Evolutionary conservation across 2,888 invertebrate genomes (phyloP).

Genomic region (Drosophila neotestacea): DNA sequence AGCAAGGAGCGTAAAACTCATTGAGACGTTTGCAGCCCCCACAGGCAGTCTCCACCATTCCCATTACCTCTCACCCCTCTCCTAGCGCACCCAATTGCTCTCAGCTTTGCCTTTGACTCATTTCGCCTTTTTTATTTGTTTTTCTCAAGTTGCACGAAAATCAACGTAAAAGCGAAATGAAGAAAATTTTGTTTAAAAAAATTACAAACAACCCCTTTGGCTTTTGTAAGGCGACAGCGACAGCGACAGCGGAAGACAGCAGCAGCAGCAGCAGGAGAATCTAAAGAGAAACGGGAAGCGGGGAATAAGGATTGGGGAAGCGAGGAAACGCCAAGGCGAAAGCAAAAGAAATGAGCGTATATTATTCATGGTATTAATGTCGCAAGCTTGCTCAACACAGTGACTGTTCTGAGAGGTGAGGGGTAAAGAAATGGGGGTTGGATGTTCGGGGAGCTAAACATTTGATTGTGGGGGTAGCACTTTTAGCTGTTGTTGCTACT

Average conservation of each 20-base stretch:
- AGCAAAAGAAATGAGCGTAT: conserved; percentile 78
- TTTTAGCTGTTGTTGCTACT: conserved; percentile 26
- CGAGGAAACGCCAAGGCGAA: conserved; percentile 52
- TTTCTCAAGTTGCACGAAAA: conserved; percentile 73
- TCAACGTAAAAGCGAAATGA: conserved; percentile 76
- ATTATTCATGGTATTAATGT: conserved; percentile 81
- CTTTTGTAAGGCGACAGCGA: conserved; percentile 48
- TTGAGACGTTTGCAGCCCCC: conserved; percentile 72
- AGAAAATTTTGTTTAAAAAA: conserved; percentile 76
- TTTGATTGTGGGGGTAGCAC: conserved; percentile 19
- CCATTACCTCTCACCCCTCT: neutral
- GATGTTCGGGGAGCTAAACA: conserved; percentile 20
- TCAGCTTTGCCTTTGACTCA: conserved; percentile 67
- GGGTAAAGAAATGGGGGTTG: neutral
- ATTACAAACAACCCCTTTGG: conserved; percentile 81
- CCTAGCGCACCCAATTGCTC: conserved; percentile 7
- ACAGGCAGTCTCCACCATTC: conserved; percentile 10
- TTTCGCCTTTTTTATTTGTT: conserved; percentile 72
- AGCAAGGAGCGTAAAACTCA: conserved; percentile 79
- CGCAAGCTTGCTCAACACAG: conserved; percentile 44
- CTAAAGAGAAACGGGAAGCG: neutral
- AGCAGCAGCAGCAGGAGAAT: conserved; percentile 12
- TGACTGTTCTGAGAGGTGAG: conserved; percentile 11
- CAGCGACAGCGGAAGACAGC: conserved; percentile 19
- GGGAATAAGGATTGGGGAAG: conserved; percentile 1